Conservation (phyloP, 2,113 vertebrate species). For the Muntiacus reevesi region DNA sequence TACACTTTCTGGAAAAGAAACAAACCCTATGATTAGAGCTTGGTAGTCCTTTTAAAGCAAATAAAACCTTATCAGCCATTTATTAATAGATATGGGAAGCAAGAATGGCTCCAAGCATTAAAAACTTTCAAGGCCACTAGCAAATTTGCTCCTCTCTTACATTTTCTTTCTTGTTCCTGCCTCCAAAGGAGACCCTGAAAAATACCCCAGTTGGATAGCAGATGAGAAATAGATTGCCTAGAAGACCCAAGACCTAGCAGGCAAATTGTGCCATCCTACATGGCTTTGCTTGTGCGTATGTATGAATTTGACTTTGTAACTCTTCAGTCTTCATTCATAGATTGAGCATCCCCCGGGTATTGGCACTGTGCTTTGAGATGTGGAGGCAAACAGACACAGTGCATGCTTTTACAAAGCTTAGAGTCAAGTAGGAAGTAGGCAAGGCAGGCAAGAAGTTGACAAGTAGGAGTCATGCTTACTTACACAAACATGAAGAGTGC, state of each 20-base stretch:
- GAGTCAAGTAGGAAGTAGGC: neutral
- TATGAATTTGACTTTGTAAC: neutral
- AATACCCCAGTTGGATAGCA: neutral
- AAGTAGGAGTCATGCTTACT: neutral
- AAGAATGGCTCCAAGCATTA: slow-evolving; percentile 31
- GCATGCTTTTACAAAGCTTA: neutral
- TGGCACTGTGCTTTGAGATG: neutral
- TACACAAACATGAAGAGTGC: neutral
- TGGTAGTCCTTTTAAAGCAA: slow-evolving; percentile 60
- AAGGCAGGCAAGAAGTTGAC: neutral
- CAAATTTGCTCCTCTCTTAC: slow-evolving; percentile 5
- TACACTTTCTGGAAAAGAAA: slow-evolving; percentile 60
- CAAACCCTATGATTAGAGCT: slow-evolving; percentile 58
- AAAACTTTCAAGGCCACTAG: slow-evolving; percentile 10
- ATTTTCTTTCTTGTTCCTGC: neutral
- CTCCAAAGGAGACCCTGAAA: neutral
- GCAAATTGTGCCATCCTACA: neutral
- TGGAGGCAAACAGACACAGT: neutral
- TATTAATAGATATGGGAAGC: slow-evolving; percentile 22
- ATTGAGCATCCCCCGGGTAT: neutral
- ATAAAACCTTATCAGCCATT: slow-evolving; percentile 60
- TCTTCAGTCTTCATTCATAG: neutral
- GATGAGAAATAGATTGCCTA: neutral
- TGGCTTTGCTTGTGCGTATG: neutral
- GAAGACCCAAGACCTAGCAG: neutral